phyloP scores from a whole-genome alignment of 2,113 vertebrate species.

The Psittacula cyanocephala region DNA sequence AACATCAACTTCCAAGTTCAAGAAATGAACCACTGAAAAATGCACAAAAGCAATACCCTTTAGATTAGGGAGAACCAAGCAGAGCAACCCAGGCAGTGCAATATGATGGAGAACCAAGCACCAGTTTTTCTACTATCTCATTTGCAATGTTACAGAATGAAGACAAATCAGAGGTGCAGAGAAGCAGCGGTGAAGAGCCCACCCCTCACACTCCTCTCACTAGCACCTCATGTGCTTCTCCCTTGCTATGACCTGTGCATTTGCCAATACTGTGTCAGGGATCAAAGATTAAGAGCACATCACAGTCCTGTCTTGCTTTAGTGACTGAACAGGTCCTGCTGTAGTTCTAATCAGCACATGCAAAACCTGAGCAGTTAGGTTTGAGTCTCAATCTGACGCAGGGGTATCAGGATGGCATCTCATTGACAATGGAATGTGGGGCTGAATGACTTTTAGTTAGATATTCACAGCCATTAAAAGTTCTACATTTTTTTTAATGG shows the following conservation, averaged over 20 bases:
- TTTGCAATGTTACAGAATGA: background rate
- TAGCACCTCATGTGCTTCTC: background rate
- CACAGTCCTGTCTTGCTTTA: background rate
- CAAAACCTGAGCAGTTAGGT: background rate
- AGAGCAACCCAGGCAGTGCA: background rate
- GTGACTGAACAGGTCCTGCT: background rate
- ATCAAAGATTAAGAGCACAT: background rate
- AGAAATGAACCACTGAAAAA: background rate
- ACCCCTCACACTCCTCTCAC: accelerated
- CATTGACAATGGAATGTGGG: background rate
- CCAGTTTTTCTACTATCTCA: background rate
- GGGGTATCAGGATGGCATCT: background rate
- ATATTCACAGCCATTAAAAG: background rate
- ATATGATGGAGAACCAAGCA: background rate
- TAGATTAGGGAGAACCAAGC: background rate
- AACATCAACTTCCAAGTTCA: background rate
- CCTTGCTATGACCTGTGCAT: background rate
- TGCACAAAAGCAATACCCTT: background rate
- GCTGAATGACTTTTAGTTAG: background rate
- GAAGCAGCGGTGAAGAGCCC: background rate
- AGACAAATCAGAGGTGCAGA: background rate
- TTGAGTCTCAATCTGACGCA: background rate
- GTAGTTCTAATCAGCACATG: background rate
- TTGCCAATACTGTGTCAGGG: background rate
- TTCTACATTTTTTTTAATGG: background rate